Evolutionary conservation across 2,797 vertebrate species (phyloP).

Genomic region (Oreortyx pictus): DNA sequence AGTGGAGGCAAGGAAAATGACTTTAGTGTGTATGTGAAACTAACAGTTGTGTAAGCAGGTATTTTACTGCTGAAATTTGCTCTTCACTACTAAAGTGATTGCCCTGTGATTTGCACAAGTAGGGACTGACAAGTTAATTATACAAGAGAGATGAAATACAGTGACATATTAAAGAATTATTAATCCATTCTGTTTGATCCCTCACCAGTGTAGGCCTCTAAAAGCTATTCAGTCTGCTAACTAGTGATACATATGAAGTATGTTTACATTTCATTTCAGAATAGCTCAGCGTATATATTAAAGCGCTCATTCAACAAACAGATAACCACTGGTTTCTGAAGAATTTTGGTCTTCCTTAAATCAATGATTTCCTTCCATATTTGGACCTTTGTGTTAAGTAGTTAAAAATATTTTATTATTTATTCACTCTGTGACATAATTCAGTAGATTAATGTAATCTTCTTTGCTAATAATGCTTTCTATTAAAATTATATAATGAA

Average conservation of each 20-base stretch:
- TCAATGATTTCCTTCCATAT: background rate
- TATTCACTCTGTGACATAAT: background rate
- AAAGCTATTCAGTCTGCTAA: background rate
- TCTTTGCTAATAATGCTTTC: background rate
- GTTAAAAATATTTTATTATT: background rate
- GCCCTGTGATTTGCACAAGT: background rate
- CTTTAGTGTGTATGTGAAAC: background rate
- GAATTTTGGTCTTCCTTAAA: background rate
- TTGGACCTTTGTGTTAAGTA: background rate
- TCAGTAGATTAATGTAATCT: background rate
- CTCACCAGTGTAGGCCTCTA: background rate
- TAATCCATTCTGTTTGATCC: background rate
- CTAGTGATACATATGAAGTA: background rate
- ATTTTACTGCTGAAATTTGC: slow-evolving; percentile 21
- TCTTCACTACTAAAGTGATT: background rate
- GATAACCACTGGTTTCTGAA: background rate
- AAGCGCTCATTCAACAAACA: background rate
- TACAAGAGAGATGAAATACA: background rate
- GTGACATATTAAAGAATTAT: background rate
- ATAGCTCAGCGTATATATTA: background rate
- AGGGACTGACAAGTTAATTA: background rate
- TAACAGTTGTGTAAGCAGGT: slow-evolving; percentile 10
- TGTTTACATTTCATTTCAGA: background rate
- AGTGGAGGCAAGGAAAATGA: background rate
- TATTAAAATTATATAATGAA: background rate